Base-by-base conservation (phyloP, 2,797 vertebrate genomes). In the Psittacula derbiana region DNA sequence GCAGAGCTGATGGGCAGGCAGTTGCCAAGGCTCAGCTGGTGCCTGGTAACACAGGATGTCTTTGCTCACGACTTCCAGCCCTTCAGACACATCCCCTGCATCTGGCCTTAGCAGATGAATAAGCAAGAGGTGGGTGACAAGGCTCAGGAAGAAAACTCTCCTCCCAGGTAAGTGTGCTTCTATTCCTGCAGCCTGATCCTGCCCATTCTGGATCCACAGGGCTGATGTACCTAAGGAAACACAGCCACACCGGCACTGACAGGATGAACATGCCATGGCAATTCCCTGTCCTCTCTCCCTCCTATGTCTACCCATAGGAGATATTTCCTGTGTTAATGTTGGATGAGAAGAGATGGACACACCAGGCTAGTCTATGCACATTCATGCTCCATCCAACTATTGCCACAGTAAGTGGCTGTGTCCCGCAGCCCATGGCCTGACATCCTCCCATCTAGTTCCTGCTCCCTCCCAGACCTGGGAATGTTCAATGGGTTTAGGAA, bases 21-120 rank as follows among this genome's bases (percentile, higher is more conserved):
- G 93, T 88, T 91, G 94, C 84, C 90, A 76, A 72, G 92, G 85
- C 88, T 94, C 81, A 65, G 90, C 88, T 33, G 80, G 71, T 30
- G 87, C 83, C 19, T 38, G 87, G 87, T 64, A 88, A 88, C 93
- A 53, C 79, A 1, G 65, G 58, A 41, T 62, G 74, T 81, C 86
- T 28, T 60, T 8, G 69, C 64, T 80, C 47, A 1, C 4, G 31
- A 71, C 76, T 71, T 40, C 41, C 84, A 69, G 81, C 85, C 85
- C 85, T 88, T 88, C 83, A 40, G 46, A 49, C 38, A 50, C 64
- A 16, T 53, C 36, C 69, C 31, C 73, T 7, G 7, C 12, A 17
- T 12, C 52, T 33, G 31, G 79, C 46, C 16, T 43, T 27, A 70
- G 23, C n/a, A 47, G 80, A 38, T 18, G 75, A 58, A 64, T 10